Base-by-base conservation (phyloP, 1,140 invertebrate species). In the Ips typographus region DNA sequence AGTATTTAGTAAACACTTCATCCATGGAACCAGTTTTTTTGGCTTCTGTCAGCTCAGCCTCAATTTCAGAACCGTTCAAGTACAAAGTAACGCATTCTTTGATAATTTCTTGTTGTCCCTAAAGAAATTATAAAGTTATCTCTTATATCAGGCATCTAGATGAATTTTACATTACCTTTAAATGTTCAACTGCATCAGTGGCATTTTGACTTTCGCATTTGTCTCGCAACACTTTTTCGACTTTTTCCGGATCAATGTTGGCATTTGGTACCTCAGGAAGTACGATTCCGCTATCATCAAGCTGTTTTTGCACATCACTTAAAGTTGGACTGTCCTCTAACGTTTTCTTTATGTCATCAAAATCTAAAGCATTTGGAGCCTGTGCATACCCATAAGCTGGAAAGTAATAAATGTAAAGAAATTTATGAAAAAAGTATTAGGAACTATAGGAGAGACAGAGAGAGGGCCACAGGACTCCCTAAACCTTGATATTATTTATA, bases 1-100 rank as follows among this genome's bases (percentile, higher is more conserved):
- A 92, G 75, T 93, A 92, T 71, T 89, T 90, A 71, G 79, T 83
- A 69, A 90, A 90, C 0, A 90, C 88, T 1, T 81, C 81, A 73
- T 90, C 89, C 72, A 90, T 79, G 4, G 77, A 79, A 39, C 79
- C 79, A 43, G 75, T 79, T 59, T 78, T 77, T 68, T 84, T 85
- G 0, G 88, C 86, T 7, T 73, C 68, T 4, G 88, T 85, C 71
- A 91, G 85, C 73, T 90, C 89, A 2, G 79, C 72, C 58, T 87
- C 79, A 1, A 90, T 64, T 63, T 70, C 4, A 2, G 71, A 74
- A 2, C 63, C 36, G 47, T 76, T 76, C 6, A 77, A 53, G 51
- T 76, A 63, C 37, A 53, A 8, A 36, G 72, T 61, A 6, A 77
- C 59, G 51, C 76, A 77, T 5, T 62, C 53, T 49, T 73, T 71